Base-by-base conservation (phyloP, 2,113 vertebrate genomes). In the Anolis carolinensis region DNA sequence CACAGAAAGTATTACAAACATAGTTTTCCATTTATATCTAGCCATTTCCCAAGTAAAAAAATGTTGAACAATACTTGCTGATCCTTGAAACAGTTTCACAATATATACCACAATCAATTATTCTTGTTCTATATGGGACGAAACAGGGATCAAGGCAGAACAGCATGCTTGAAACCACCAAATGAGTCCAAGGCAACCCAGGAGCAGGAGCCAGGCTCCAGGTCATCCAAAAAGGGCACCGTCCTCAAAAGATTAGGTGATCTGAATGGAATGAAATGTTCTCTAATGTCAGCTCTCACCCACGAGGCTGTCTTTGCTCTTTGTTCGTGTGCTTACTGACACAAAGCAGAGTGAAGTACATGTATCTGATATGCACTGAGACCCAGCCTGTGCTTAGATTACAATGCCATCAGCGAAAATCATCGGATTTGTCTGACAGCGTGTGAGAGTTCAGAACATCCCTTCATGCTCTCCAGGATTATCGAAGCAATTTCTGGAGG, bases 371-470 rank as follows among this genome's bases (percentile, higher is more conserved):
- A 88, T 91, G 87, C 87, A 85, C 52, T 52, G 75, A 13, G 89
- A 91, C 59, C 79, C 63, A 89, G 81, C 71, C 90, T 71, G 79
- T 82, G 85, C 86, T 59, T 4, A 90, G 89, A 90, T 27, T 93
- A 89, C 85, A 90, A 30, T 32, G 86, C 63, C 82, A 90, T 81
- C 87, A 93, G 90, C 86, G 85, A 92, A 85, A 93, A 87, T 86
- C 71, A 90, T 62, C 87, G 52, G 84, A 65, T 89, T 86, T 93
- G 14, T 82, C 87, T 75, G 1, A 39, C 88, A 84, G 75, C 0
- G 0, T 86, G 68, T 1, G 36, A 88, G 39, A 83, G 83, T 88
- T 92, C 87, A 77, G 72, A 85, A 90, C 87, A 87, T 39, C 82
- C 91, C 68, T 82, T 16, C 44, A 80, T 79, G 82, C 67, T 82